Evolutionary conservation across 37 sponge, comb jelly and placozoan genomes (phyloP).

Genomic region (Ianthella basta): DNA sequence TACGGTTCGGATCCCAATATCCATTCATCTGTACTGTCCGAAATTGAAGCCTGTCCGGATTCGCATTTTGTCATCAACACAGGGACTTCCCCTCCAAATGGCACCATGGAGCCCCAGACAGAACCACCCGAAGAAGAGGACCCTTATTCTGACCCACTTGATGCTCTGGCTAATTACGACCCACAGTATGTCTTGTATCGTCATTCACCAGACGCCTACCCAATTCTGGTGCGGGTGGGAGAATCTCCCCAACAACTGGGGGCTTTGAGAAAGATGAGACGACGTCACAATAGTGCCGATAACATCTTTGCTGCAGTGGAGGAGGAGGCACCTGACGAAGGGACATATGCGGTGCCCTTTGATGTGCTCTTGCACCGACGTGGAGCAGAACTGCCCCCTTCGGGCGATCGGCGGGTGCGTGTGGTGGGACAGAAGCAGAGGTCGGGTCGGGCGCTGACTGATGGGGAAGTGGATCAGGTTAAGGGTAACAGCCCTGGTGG

Average conservation of each 20-base stretch:
- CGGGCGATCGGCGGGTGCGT: no score
- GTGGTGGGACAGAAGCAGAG: no score
- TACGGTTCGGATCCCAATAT: not conserved
- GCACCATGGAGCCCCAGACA: not conserved
- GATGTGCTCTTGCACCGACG: not conserved
- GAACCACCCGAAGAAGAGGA: not conserved
- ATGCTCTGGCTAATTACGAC: not conserved
- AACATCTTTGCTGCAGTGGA: not conserved
- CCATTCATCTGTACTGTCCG: not conserved
- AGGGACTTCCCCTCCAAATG: not conserved
- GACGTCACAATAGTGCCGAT: not conserved
- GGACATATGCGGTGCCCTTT: constrained; percentile 10
- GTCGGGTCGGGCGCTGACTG: no score
- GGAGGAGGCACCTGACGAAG: not conserved
- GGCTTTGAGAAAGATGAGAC: not conserved
- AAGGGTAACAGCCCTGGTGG: no score
- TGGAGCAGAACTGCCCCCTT: no score
- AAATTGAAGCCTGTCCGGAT: not conserved
- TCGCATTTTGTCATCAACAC: not conserved
- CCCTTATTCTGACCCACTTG: constrained; percentile 1
- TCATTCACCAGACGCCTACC: constrained; percentile 11
- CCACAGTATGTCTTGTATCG: not conserved
- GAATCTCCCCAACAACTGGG: not conserved
- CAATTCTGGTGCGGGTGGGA: not conserved
- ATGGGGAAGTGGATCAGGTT: no score